Percentiles rank a stretch among this genome's conserved stretches.
Evolutionary conservation across 1,140 invertebrate genomes (phyloP).

Genomic region (Megalonaias nervosa): DNA sequence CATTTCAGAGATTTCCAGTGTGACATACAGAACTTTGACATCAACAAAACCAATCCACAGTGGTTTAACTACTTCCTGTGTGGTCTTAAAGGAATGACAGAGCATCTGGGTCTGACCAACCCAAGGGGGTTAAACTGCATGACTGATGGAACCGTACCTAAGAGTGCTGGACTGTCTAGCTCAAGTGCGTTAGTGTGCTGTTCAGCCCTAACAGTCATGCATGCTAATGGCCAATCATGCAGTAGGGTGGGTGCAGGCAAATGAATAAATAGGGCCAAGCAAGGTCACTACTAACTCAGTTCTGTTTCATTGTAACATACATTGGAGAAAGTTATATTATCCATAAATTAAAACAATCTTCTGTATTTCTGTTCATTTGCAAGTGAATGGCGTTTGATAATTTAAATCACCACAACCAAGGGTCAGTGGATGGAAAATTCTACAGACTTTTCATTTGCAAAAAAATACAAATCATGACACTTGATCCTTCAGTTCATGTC

Average conservation of each 20-base stretch:
- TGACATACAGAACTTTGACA: slow-evolving; percentile 68
- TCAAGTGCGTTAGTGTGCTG: slow-evolving; percentile 98
- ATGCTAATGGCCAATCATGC: slow-evolving; percentile 75
- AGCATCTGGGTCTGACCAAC: slow-evolving; percentile 40
- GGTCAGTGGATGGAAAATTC: too few species aligned
- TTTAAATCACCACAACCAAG: too few species aligned
- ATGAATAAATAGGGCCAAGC: background rate
- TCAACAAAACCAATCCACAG: slow-evolving; percentile 74
- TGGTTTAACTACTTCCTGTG: slow-evolving; percentile 98
- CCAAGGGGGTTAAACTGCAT: slow-evolving; percentile 80
- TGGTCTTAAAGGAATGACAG: slow-evolving; percentile 86
- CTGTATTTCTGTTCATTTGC: background rate
- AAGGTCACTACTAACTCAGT: background rate
- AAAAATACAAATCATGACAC: too few species aligned
- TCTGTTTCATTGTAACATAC: background rate
- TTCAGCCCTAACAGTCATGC: slow-evolving; percentile 86
- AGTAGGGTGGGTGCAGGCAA: slow-evolving; percentile 59
- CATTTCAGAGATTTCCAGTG: slow-evolving; percentile 63
- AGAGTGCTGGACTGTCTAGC: slow-evolving; percentile 94
- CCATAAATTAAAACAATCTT: background rate
- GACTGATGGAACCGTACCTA: slow-evolving; percentile 90
- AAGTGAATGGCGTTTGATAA: too few species aligned
- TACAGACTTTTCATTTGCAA: too few species aligned
- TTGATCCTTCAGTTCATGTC: too few species aligned
- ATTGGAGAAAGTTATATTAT: background rate